Base-by-base conservation (phyloP, 2,888 invertebrate genomes). In the Dynastes maya region DNA sequence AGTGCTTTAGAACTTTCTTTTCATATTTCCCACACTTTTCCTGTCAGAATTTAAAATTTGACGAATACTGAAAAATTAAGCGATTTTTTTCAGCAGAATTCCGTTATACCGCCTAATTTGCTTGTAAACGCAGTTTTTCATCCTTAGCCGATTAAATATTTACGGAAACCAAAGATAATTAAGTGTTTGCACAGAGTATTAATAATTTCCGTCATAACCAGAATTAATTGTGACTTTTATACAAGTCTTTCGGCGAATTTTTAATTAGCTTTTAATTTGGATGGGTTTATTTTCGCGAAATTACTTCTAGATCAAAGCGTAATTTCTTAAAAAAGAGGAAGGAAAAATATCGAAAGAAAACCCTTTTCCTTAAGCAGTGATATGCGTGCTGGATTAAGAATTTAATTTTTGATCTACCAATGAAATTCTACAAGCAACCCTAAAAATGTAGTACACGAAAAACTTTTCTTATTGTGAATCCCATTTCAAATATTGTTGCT, bases 201-300 rank as follows among this genome's bases (percentile, higher is more conserved):
- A 72, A 58, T 58, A 58, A 58, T 55, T 58, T 58, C 58, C 32
- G 9, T n/a, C 32, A 40, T 40, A 22, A 53, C 32, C 72, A 16
- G 32, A 67, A 37, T 55, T 72, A 55, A 72, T 72, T 72, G 58
- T 58, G 72, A 58, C 40, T 58, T 72, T 58, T 37, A 58, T 40
- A 72, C 58, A 40, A 72, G 58, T 40, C 40, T 13, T 22, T 71
- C 51, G 13, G 40, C 22, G 40, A 72, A 72, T 72, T 72, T 72
- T 72, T 72, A 72, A 72, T 72, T 72, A 58, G 58, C n/a, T 1
- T 27, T 40, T 72, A 40, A 72, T 58, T 58, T 55, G 32, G 58
- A 58, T 40, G 27, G n/a, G n/a, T 37, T 72, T 22, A 2, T 11
- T 37, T 72, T 61, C 16, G 27, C 8, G 3, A 58, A 27, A 67